These are phyloP conservation scores for Tichodroma muraria DNA, from an alignment of 2,113 vertebrate species.

Conservation along the genomic window DNA sequence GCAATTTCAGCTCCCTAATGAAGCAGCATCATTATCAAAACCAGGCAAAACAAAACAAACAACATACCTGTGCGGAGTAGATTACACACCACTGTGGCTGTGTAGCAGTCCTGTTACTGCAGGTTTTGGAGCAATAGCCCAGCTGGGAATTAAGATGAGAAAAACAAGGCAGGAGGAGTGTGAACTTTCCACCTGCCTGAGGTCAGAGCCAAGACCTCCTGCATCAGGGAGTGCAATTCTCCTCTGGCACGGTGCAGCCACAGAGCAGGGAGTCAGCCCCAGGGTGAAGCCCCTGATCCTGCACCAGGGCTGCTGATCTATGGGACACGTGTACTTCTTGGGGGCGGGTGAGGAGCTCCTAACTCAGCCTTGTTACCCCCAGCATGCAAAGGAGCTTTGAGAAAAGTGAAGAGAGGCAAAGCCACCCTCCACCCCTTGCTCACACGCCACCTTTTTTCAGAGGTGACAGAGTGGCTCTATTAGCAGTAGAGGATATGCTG, in stretches of 20 bases:
- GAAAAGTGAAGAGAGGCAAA: not conserved
- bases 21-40: not conserved
- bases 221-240: not conserved
- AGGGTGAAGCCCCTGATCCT: not conserved
- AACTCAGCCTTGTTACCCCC: not conserved
- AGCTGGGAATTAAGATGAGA: not conserved
- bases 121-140: not conserved
- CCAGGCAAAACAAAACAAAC: not conserved
- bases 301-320: fast-evolving
- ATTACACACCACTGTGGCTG: not conserved
- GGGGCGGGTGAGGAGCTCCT: not conserved
- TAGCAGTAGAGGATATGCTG: not conserved
- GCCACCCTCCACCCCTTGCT: not conserved
- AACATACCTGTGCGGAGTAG: not conserved
- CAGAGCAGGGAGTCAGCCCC: not conserved
- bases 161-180: not conserved
- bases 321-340: not conserved
- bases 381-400: not conserved
- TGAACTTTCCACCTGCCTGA: not conserved
- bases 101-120: not conserved
- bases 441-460: not conserved
- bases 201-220: not conserved
- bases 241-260: not conserved
- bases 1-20: not conserved
- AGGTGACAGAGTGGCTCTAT: not conserved